Conservation (phyloP, 30 jellyfish, hydroid and myxozoan species). For the Aurelia aurita region DNA sequence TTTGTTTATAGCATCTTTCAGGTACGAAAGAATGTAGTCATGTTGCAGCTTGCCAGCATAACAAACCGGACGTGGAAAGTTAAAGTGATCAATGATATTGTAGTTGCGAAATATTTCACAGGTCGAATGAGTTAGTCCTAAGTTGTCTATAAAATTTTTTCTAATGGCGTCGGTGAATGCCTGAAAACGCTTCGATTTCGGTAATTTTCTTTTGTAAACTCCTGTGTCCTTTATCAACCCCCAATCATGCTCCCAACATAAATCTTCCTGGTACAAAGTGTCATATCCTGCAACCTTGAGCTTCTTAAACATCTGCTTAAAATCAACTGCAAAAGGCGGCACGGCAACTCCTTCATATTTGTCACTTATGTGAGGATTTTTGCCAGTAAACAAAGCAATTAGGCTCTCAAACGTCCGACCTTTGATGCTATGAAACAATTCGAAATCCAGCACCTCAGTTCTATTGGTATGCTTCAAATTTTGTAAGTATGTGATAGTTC, state of each 20-base stretch:
- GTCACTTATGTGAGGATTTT: constrained; percentile 21
- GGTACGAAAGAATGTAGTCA: constrained; percentile 48
- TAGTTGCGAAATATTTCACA: constrained; percentile 61
- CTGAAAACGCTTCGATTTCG: constrained; percentile 14
- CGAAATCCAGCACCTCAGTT: constrained; percentile 70
- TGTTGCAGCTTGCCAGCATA: constrained; percentile 59
- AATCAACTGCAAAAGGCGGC: constrained; percentile 56
- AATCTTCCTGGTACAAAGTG: constrained; percentile 83
- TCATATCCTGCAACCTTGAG: constrained; percentile 51
- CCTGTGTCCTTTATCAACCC: constrained; percentile 73
- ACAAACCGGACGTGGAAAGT: constrained; percentile 57
- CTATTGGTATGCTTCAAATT: constrained; percentile 3
- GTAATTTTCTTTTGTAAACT: constrained; percentile 1
- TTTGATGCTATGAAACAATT: constrained; percentile 63
- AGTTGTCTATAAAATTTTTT: constrained; percentile 37
- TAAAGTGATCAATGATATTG: constrained; percentile 66
- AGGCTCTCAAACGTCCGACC: constrained; percentile 78
- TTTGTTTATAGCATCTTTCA: constrained; percentile 3
- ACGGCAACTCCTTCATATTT: constrained; percentile 49
- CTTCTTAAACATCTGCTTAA: constrained; percentile 20
- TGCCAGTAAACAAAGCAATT: constrained; percentile 76
- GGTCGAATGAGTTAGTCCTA: constrained; percentile 68
- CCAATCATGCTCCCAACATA: constrained; percentile 84
- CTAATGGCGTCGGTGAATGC: constrained; percentile 47
- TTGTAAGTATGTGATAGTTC: constrained; percentile 50